Evolutionary conservation across 2,888 invertebrate species (phyloP), one percentile per base, ranked within the genome.

Genomic region (Byasa hedistus): DNA sequence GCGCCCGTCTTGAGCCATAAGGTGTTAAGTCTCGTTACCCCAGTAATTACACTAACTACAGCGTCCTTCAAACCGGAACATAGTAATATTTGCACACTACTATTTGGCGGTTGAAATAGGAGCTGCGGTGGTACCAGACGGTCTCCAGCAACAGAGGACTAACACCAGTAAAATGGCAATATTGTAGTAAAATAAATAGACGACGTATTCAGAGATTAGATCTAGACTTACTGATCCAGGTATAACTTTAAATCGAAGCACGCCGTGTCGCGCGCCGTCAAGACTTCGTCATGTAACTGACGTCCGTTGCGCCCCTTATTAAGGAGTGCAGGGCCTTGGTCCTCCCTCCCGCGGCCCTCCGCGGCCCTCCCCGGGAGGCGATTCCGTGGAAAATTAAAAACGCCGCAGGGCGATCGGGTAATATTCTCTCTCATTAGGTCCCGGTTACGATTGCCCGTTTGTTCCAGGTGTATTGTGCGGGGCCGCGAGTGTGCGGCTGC

Each of bases 371-470:
- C 70, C 65, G 57, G 65, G 82, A 86, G 88, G 87, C 89, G 91
- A 91, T 91, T 82, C 80, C 72, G 77, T 75, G 86, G 91, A 78
- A 92, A 92, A 92, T 92, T 92, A 92, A 92, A 92, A 92, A 86
- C 81, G 89, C 92, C 89, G 69, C 72, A 70, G 88, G 92, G 79
- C 83, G 80, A 91, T 91, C 82, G 86, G 80, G 89, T 89, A 87
- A 90, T 86, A 82, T 82, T 79, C 83, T 82, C 80, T 76, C 80
- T 86, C 83, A 84, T 86, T 84, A 85, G 79, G 73, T 76, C 78
- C 73, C 71, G 73, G 75, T 76, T 79, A 77, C 84, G 86, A 86
- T 86, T 82, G 85, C 79, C 81, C 76, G 76, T 75, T 80, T 75
- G 76, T 75, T 80, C 74, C 86, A 88, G 86, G 87, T 87, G 82